Evolutionary conservation across 2,797 vertebrate species (phyloP).

Genomic region (Urocyon cinereoargenteus): DNA sequence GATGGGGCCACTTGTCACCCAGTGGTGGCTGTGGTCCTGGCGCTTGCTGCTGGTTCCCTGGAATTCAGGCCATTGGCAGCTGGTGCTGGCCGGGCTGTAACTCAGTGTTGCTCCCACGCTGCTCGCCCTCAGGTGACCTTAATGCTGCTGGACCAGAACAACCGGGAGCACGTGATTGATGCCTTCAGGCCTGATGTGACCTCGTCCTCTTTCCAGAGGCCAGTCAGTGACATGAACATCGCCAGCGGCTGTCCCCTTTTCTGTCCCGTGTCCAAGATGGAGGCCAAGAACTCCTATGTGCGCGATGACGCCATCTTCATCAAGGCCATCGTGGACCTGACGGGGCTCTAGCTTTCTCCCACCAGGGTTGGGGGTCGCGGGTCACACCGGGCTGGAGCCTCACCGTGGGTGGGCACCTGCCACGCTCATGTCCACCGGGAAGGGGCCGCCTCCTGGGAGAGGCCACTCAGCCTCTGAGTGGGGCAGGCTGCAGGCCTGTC

Average conservation of each 20-base stretch:
- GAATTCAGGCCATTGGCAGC: no score
- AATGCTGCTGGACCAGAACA: slow-evolving; percentile 98
- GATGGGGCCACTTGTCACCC: fast-evolving
- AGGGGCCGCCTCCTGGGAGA: background rate
- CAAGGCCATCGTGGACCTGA: slow-evolving; percentile 98
- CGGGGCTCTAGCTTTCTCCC: slow-evolving; percentile 90
- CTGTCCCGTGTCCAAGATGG: slow-evolving; percentile 96
- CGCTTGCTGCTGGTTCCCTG: no score
- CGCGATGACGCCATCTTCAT: slow-evolving; percentile 97
- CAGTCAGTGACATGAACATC: slow-evolving; percentile 97
- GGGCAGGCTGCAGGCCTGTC: background rate
- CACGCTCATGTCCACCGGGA: fast-evolving
- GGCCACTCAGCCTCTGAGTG: fast-evolving
- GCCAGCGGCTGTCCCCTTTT: slow-evolving; percentile 99
- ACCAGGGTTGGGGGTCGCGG: fast-evolving
- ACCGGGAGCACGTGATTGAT: slow-evolving; percentile 98
- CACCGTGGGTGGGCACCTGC: background rate
- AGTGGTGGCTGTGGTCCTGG: fast-evolving
- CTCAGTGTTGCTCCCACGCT: background rate
- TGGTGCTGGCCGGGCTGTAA: background rate
- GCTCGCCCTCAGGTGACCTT: slow-evolving; percentile 92
- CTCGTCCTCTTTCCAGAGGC: slow-evolving; percentile 98
- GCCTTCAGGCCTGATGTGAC: slow-evolving; percentile 96
- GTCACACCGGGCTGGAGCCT: background rate
- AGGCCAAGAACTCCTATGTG: slow-evolving; percentile 95